These are phyloP conservation scores for Apodemus speciosus DNA, from an alignment of 2,113 vertebrate genomes.

Conservation along the genomic window DNA sequence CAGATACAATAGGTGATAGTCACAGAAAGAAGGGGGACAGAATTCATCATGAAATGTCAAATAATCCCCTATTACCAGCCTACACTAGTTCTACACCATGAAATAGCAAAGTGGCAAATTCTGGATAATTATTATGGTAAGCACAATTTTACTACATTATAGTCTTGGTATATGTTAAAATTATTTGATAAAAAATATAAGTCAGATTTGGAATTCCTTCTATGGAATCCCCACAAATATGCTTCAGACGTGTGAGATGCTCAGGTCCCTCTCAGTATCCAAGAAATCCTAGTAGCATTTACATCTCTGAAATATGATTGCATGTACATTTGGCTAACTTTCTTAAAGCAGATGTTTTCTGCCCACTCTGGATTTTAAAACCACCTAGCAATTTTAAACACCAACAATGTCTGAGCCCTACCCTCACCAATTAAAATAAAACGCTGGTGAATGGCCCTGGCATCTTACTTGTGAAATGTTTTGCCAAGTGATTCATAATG, in stretches of 20 bases:
- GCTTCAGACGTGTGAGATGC: background rate
- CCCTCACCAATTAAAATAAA: conserved; percentile 10
- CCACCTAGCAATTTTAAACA: conserved; percentile 3
- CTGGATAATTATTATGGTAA: conserved; percentile 18
- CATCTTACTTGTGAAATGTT: background rate
- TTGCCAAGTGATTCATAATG: background rate
- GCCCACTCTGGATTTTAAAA: background rate
- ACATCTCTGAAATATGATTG: background rate
- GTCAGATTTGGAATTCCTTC: background rate
- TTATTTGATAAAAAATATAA: conserved; percentile 7
- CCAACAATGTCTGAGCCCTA: background rate
- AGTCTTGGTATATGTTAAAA: conserved; percentile 8
- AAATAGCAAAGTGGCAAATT: conserved; percentile 58
- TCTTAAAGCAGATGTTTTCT: background rate
- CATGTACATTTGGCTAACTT: background rate
- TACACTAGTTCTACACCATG: background rate
- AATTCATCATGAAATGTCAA: conserved; percentile 39
- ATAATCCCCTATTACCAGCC: background rate
- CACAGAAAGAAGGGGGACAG: background rate
- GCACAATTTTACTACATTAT: conserved; percentile 35
- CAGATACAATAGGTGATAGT: background rate
- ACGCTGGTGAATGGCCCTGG: background rate
- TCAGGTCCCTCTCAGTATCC: background rate
- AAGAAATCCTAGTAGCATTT: background rate
- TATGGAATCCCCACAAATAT: background rate